Conservation (phyloP, 2,797 vertebrate species). For the Scyliorhinus canicula region DNA sequence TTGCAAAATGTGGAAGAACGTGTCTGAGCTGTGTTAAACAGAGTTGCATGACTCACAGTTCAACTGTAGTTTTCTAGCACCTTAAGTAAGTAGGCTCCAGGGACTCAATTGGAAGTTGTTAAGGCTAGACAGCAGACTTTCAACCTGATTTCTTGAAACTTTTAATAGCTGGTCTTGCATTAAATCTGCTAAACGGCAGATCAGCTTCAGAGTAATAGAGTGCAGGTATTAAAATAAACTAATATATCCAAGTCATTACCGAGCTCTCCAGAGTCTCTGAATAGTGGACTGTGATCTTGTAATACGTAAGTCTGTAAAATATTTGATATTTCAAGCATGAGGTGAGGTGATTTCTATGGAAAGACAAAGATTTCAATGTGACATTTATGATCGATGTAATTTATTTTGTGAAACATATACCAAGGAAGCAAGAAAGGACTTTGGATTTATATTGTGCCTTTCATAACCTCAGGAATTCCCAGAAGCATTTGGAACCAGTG, state of each 20-base stretch:
- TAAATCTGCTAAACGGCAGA: background rate
- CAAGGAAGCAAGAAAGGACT: background rate
- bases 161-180: conserved; percentile 9
- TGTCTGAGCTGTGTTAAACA: background rate
- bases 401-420: background rate
- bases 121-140: conserved; percentile 13
- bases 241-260: background rate
- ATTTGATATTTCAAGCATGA: background rate
- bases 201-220: background rate
- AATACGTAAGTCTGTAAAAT: background rate
- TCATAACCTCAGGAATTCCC: background rate
- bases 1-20: background rate
- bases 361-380: background rate
- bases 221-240: background rate
- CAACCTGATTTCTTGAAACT: background rate
- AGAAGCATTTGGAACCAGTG: no score
- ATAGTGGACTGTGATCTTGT: background rate
- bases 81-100: background rate
- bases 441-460: no score
- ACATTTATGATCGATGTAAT: no score
- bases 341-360: background rate
- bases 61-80: conserved; percentile 14
- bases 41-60: background rate
- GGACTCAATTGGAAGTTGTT: background rate
- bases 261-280: background rate